phyloP scores from a whole-genome alignment of 2,888 invertebrate species.

The Lasioglossum zephyrum region DNA sequence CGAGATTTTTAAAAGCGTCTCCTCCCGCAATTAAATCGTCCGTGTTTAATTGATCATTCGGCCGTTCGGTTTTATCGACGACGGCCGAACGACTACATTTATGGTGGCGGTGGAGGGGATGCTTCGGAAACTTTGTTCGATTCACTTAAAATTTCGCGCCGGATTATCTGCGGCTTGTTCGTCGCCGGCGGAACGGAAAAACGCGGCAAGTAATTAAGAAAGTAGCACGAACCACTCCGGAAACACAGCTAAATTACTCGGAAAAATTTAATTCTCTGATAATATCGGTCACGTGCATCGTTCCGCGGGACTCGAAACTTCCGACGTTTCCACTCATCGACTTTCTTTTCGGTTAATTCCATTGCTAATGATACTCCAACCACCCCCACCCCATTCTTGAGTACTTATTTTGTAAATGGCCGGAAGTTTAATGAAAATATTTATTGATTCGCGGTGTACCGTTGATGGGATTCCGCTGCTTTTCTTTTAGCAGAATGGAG shows the following conservation, averaged over 20 bases:
- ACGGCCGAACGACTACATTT: slow-evolving; percentile 13
- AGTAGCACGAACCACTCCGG: slow-evolving; percentile 49
- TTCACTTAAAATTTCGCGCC: slow-evolving; percentile 37
- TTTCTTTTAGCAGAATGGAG: neutral
- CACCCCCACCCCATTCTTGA: neutral
- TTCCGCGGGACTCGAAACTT: slow-evolving; percentile 42
- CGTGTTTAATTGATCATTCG: slow-evolving; percentile 52
- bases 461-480: neutral
- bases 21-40: slow-evolving; percentile 55
- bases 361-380: slow-evolving; percentile 16
- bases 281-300: slow-evolving; percentile 53
- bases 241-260: slow-evolving; percentile 52
- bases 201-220: slow-evolving; percentile 57
- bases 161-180: slow-evolving; percentile 40
- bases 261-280: slow-evolving; percentile 64
- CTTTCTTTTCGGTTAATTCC: slow-evolving; percentile 20
- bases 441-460: too few relatives aligned
- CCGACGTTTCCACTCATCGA: slow-evolving; percentile 16
- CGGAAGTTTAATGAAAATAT: neutral
- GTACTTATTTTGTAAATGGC: slow-evolving; percentile 28
- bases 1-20: slow-evolving; percentile 32
- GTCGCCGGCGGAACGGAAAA: slow-evolving; percentile 42
- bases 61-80: slow-evolving; percentile 30
- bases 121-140: slow-evolving; percentile 45
- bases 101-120: neutral